Evolutionary conservation across 2,888 invertebrate species (phyloP), one percentile per base, ranked within the genome.

Genomic region (Theodoxus fluviatilis): DNA sequence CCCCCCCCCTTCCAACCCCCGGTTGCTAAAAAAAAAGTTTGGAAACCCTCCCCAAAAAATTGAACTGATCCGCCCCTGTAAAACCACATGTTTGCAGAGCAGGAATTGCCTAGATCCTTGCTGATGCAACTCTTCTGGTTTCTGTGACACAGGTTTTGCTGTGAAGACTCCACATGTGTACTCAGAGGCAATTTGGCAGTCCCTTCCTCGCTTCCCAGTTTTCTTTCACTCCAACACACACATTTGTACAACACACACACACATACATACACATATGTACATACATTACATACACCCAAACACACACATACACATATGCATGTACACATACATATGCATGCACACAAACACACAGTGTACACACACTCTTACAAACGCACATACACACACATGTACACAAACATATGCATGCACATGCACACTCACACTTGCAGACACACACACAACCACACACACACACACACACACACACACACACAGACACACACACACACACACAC

Each of bases 401-500:
- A 52, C 52, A 52, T 25, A 31, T 31, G 33, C 61, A 61, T 31
- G 33, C 33, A 61, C 37, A 61, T 35, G 33, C 52, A 18, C 52
- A 57, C 57, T 31, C 57, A 57, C 57, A 15, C 57, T 12, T 33
- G 25, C 57, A 25, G 28, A 25, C 57, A 12, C 57, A 25, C 57
- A 57, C 57, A n/a, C 33, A 59, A 15, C 31, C 59, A 59, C 59
- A 59, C 59, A 59, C 28, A n/a, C 33, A 33, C 59, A 33, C 15
- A 33, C 59, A 33, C 59, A 59, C n/a, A 65, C 43, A 65, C 31
- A 22, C 65, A 22, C 31, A 43, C 43, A 65, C 43, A 65, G 22
- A 22, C 43, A 65, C 65, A 65, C 31, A 43, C 65, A 65, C 31
- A 43, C 65, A 65, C 43, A 65, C 65, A 65, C 31, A 40, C 65